Conservation (phyloP, 2,113 vertebrate genomes). For the Prinia subflava region DNA sequence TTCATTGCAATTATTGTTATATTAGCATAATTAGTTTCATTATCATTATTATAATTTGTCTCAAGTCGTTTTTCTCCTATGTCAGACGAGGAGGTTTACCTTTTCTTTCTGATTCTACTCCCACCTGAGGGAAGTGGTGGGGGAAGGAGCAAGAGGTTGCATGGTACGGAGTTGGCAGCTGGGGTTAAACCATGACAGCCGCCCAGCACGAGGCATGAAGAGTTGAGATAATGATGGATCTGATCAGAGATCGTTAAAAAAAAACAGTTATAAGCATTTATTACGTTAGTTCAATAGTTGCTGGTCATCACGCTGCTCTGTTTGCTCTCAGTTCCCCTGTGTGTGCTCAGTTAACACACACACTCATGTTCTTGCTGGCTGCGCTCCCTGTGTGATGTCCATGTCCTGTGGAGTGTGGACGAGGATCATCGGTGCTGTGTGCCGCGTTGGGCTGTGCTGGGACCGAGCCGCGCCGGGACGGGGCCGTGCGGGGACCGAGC, state of each 20-base stretch:
- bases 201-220: neutral
- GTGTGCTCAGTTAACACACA: too few relatives aligned
- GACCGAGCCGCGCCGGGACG: neutral
- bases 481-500: too few relatives aligned
- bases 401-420: fast-evolving
- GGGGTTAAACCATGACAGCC: neutral
- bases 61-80: neutral
- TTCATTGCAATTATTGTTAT: neutral
- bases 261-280: neutral
- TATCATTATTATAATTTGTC: neutral
- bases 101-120: neutral
- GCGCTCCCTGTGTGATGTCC: fast-evolving
- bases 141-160: neutral
- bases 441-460: fast-evolving
- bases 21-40: neutral
- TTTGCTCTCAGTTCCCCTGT: neutral
- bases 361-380: fast-evolving
- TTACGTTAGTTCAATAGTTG: neutral
- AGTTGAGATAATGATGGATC: neutral
- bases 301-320: neutral
- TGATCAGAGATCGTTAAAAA: neutral
- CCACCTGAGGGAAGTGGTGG: neutral
- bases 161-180: fast-evolving
- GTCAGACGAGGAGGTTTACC: neutral
- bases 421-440: neutral